phyloP scores from a whole-genome alignment of 2,797 vertebrate species.

The Parauchenoglanis ngamensis region DNA sequence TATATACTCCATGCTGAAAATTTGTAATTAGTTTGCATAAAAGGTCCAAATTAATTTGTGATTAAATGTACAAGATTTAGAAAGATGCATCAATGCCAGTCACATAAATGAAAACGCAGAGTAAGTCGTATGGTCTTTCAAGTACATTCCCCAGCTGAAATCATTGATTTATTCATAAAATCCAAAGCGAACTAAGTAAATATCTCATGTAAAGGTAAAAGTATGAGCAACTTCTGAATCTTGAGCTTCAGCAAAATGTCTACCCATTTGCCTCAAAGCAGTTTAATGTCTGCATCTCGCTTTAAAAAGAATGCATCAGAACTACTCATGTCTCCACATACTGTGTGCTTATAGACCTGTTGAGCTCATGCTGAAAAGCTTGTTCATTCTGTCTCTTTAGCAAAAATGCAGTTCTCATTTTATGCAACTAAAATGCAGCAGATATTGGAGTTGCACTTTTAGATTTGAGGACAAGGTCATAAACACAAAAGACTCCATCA shows the following conservation, averaged over 20 bases:
- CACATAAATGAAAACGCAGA: background rate
- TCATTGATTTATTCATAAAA: background rate
- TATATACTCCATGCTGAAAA: background rate
- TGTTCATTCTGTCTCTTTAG: background rate
- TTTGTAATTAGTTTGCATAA: background rate
- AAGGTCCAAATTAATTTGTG: background rate
- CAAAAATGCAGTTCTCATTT: background rate
- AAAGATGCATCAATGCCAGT: background rate
- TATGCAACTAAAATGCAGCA: constrained; percentile 36
- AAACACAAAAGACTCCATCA: constrained; percentile 52
- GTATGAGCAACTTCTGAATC: background rate
- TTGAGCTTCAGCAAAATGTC: background rate
- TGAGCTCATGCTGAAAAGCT: background rate
- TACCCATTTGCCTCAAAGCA: background rate
- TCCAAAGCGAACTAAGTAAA: background rate
- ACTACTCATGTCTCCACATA: constrained; percentile 19
- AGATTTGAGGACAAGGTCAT: constrained; percentile 56
- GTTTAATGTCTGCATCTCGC: background rate
- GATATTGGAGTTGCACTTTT: constrained; percentile 22
- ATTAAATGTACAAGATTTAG: background rate
- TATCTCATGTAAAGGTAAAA: background rate
- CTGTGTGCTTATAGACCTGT: background rate
- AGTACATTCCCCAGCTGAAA: background rate
- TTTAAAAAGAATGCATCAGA: background rate
- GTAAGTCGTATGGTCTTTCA: background rate